Evolutionary conservation across 2,113 vertebrate genomes (phyloP), one percentile per base, ranked within the genome.

Genomic region (Nettapus auritus): DNA sequence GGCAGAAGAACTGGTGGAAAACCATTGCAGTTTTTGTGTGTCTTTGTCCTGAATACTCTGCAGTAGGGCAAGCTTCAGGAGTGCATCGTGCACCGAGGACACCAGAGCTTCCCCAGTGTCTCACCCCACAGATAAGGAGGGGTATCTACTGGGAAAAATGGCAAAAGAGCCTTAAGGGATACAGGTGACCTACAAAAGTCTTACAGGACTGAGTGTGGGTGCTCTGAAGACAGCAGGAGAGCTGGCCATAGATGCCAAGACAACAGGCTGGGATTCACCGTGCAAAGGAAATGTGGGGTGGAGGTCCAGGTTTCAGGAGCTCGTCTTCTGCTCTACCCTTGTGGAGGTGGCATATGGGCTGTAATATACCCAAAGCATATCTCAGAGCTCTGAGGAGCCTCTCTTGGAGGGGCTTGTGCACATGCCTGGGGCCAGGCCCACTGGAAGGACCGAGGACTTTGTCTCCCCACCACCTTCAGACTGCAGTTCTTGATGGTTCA

Each of bases 251-350:
- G 26, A 13, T 19, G 6, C 20, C 63, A 34, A 29, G 31, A 17
- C 3, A 2, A 6, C 6, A 42, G 44, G 12, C 40, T 13, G 50
- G 34, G 42, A 57, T 31, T 42, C 2, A 0, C 20, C 17, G 40
- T 40, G 76, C 66, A 46, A 63, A 48, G 14, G 28, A 26, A 23
- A 56, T 2, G 14, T 10, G 14, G 14, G 67, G 28, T 48, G 56
- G 69, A 78, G 31, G 36, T 13, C 64, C 56, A 46, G 9, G 22
- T 38, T n/a, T 28, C 66, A 48, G 59, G n/a, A 48, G 21, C 22
- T 46, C 9, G 46, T 28, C 64, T 70, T 87, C 15, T 48, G 56
- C 22, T 64, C 56, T 63, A 28, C 19, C 53, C 31, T 31, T 31
- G 53, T 42, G 14, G 7, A 25, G 28, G n/a, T 3, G 22, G 38